Conservation (phyloP, 2,113 vertebrate species). For the Brachyistius frenatus region DNA sequence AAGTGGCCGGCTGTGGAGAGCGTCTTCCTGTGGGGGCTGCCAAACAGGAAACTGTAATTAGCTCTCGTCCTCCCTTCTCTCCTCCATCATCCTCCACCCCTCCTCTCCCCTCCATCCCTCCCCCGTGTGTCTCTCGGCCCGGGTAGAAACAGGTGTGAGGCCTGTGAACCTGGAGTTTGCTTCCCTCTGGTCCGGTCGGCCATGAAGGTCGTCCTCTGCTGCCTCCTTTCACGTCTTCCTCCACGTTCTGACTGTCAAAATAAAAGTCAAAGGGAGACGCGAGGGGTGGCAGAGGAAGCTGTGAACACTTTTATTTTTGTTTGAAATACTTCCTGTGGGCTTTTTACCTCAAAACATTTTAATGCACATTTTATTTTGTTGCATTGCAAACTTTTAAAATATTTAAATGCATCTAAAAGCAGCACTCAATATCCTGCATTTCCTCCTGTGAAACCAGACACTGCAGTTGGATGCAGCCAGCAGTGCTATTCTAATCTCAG, state of each 20-base stretch:
- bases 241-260: background rate
- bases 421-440: accelerated
- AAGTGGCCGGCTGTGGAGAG: no score
- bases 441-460: slow-evolving; percentile 24
- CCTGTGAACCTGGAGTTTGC: background rate
- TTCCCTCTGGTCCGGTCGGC: slow-evolving; percentile 42
- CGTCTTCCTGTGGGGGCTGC: slow-evolving; percentile 77
- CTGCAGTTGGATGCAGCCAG: background rate
- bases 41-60: slow-evolving; percentile 75
- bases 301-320: background rate
- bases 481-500: slow-evolving; percentile 20
- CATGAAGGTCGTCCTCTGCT: slow-evolving; percentile 10
- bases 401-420: no score
- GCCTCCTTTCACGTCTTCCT: background rate
- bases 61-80: slow-evolving; percentile 12
- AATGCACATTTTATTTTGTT: no score
- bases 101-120: background rate
- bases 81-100: background rate
- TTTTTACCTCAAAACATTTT: no score
- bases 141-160: slow-evolving; percentile 36
- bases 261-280: background rate
- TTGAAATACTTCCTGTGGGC: no score
- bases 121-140: background rate
- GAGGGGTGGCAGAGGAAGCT: background rate
- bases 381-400: no score